Conservation (phyloP, 2,113 vertebrate genomes). For the Aptenodytes patagonicus region DNA sequence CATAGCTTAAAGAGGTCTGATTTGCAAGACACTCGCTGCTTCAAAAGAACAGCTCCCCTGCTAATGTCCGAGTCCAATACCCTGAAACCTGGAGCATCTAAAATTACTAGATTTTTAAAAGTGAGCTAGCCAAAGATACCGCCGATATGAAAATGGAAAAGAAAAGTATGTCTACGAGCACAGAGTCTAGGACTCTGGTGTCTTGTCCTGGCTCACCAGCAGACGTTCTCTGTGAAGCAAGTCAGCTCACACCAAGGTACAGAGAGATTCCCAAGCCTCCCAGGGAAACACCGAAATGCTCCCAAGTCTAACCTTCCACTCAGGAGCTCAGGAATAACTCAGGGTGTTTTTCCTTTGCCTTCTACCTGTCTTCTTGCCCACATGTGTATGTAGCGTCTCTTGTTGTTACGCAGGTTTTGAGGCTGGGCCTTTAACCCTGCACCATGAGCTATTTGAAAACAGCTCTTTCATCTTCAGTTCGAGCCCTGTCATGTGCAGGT, state of each 20-base stretch:
- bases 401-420: neutral
- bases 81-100: neutral
- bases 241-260: neutral
- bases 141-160: neutral
- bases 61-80: no score
- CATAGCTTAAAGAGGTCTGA: neutral
- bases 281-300: neutral
- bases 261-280: neutral
- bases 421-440: neutral
- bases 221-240: neutral
- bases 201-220: neutral
- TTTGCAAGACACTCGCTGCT: neutral
- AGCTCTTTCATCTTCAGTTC: neutral
- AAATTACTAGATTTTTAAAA: neutral
- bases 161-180: neutral
- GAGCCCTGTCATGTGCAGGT: neutral
- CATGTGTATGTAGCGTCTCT: fast-evolving
- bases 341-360: neutral
- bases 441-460: neutral
- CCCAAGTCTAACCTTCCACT: neutral
- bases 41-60: neutral
- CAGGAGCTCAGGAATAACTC: neutral
- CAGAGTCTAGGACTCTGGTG: neutral
- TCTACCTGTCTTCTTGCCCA: neutral
- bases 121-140: neutral